Conservation (phyloP, 2,113 vertebrate species). For the Pseudolaguvia tuberculata region DNA sequence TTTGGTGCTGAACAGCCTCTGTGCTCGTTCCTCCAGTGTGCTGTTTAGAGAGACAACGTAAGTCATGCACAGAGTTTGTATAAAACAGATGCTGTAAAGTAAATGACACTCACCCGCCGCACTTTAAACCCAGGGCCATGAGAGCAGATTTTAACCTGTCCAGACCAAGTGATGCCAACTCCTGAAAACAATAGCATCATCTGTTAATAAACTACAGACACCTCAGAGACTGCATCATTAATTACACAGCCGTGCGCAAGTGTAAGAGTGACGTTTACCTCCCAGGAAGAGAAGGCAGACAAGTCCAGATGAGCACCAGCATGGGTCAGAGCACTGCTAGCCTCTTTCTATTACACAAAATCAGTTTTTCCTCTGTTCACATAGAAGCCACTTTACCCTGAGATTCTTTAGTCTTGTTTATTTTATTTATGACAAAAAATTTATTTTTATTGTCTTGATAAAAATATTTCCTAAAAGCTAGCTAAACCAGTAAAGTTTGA, state of each 20-base stretch:
- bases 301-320: conserved; percentile 96
- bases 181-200: conserved; percentile 62
- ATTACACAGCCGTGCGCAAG: too few species aligned
- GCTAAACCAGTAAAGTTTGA: too few species aligned
- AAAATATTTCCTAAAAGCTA: too few species aligned
- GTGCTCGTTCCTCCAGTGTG: conserved; percentile 92
- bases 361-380: neutral
- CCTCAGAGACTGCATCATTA: neutral
- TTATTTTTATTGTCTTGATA: too few species aligned
- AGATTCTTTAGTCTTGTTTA: too few species aligned
- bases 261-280: conserved; percentile 66
- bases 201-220: neutral
- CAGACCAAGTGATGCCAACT: conserved; percentile 92
- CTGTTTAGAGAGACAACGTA: conserved; percentile 55
- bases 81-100: neutral
- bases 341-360: conserved; percentile 82
- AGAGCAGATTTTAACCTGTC: conserved; percentile 97
- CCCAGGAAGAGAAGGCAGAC: conserved; percentile 98
- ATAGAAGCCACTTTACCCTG: too few species aligned
- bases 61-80: neutral
- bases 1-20: conserved; percentile 95
- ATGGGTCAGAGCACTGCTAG: conserved; percentile 93
- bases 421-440: too few species aligned
- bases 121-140: conserved; percentile 92
- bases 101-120: conserved; percentile 82